These are phyloP conservation scores for Loripinus fragilis DNA, from an alignment of 2,888 invertebrate species.

Conservation along the genomic window DNA sequence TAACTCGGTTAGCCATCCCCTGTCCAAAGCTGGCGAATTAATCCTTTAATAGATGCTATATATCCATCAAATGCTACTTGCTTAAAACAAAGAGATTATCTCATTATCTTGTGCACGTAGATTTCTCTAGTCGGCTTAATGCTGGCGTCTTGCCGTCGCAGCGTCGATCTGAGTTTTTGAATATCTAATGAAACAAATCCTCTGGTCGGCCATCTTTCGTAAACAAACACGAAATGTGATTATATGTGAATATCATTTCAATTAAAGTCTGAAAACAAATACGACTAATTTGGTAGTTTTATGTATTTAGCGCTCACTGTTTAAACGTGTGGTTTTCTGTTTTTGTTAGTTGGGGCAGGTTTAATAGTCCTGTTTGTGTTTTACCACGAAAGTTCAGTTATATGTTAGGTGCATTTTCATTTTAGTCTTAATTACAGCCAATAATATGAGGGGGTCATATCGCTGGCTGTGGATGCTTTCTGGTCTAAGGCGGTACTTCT, in stretches of 20 bases:
- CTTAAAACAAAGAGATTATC: slow-evolving; percentile 14
- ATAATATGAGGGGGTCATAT: too few species aligned
- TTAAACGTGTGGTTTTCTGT: slow-evolving; percentile 15
- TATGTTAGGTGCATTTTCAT: too few species aligned
- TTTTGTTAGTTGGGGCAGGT: too few species aligned
- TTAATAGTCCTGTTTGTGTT: too few species aligned
- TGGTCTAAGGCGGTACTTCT: too few species aligned
- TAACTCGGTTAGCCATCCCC: neutral
- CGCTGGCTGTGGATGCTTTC: too few species aligned
- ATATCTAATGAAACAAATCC: slow-evolving; percentile 16
- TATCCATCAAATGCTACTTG: slow-evolving; percentile 4
- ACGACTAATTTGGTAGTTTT: slow-evolving; percentile 42
- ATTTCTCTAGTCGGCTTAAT: slow-evolving; percentile 16
- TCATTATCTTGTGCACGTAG: slow-evolving; percentile 8
- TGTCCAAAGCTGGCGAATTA: slow-evolving; percentile 36
- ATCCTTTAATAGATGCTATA: slow-evolving; percentile 45
- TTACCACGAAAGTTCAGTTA: too few species aligned
- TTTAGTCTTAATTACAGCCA: too few species aligned
- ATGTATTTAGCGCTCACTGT: slow-evolving; percentile 39
- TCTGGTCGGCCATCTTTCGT: slow-evolving; percentile 16
- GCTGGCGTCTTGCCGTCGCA: neutral
- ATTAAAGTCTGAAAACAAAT: slow-evolving; percentile 34
- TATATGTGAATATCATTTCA: slow-evolving; percentile 28
- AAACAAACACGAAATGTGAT: slow-evolving; percentile 47
- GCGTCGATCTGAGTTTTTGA: neutral